These are phyloP conservation scores for Babylonia areolata DNA, from an alignment of 1,140 invertebrate species.

Conservation along the genomic window DNA sequence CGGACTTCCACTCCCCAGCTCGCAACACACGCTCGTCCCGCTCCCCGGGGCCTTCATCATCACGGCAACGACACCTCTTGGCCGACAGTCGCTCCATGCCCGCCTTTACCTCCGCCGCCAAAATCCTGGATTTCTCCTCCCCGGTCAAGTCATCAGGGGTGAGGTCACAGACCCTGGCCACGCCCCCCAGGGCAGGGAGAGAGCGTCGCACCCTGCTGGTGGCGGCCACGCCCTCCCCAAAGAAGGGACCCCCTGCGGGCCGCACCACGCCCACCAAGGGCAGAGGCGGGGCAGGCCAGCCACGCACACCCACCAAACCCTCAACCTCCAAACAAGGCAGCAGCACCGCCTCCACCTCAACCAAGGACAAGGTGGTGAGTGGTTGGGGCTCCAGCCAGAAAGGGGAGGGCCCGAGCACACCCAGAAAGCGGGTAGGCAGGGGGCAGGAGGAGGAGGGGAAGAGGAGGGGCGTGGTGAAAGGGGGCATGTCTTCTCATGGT, in stretches of 20 bases:
- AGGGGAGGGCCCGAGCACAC: no score
- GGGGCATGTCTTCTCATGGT: neutral
- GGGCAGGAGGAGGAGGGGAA: neutral
- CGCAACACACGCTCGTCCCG: conserved; percentile 49
- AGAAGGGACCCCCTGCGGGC: neutral
- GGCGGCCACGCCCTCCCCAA: neutral
- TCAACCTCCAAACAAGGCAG: neutral
- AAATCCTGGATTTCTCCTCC: conserved; percentile 21
- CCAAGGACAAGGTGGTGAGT: neutral
- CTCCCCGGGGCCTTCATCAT: conserved; percentile 20
- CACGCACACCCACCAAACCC: neutral
- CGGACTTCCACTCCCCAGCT: conserved; percentile 40
- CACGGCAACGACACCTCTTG: neutral
- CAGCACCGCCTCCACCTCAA: neutral
- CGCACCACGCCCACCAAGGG: neutral
- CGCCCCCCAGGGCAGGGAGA: neutral
- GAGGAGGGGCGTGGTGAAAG: neutral
- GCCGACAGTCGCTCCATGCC: neutral
- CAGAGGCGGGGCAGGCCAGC: neutral
- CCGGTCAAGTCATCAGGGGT: neutral
- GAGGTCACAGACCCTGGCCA: neutral
- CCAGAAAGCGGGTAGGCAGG: neutral
- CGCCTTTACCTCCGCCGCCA: neutral
- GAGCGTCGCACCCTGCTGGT: neutral
- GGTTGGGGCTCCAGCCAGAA: no score